Evolutionary conservation across 2,888 invertebrate genomes (phyloP).

Genomic region (Allacma fusca): DNA sequence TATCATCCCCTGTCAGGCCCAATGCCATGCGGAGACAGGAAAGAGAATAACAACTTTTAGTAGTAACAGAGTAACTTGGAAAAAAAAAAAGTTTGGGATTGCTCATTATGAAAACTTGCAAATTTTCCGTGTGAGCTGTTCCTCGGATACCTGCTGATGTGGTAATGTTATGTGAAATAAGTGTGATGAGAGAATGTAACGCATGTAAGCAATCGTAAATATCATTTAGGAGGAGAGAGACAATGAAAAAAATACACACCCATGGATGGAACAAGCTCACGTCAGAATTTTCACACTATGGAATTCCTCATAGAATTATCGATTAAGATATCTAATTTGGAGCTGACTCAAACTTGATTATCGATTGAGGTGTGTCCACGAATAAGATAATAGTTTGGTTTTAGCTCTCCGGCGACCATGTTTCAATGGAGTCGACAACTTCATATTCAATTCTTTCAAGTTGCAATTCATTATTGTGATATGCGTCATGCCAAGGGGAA

Average conservation of each 20-base stretch:
- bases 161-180: no score
- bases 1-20: not conserved
- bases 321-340: conserved; percentile 38
- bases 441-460: not conserved
- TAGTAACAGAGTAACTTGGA: no score
- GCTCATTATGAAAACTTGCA: not conserved
- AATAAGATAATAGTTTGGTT: not conserved
- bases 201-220: not conserved
- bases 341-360: conserved; percentile 41
- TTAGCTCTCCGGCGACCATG: no score
- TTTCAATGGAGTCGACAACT: not conserved
- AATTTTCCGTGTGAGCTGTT: not conserved
- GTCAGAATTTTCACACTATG: conserved; percentile 28
- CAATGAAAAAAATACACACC: conserved; percentile 2
- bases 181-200: no score
- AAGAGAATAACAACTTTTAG: no score
- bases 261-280: not conserved
- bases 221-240: conserved; percentile 6
- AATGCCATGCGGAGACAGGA: not conserved
- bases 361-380: conserved; percentile 35
- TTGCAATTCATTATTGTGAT: conserved; percentile 27
- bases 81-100: not conserved
- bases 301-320: conserved; percentile 31
- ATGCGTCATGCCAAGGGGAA: not conserved
- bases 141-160: no score